Conservation (phyloP, 2,113 vertebrate genomes). For the Lates calcarifer region DNA sequence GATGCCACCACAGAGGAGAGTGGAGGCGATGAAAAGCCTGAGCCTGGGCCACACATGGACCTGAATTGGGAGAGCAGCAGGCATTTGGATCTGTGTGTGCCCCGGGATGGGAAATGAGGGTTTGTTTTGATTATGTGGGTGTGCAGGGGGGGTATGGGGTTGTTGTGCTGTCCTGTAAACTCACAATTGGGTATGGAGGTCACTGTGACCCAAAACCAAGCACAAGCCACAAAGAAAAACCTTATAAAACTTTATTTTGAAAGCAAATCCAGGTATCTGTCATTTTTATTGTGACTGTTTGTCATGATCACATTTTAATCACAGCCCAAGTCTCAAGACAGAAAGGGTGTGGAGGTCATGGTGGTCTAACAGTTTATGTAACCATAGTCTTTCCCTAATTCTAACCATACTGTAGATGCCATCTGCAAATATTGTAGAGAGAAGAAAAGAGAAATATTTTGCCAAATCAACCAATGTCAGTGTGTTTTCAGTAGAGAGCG, state of each 20-base stretch:
- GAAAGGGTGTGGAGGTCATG: too few relatives aligned
- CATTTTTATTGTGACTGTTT: neutral
- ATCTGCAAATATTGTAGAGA: too few relatives aligned
- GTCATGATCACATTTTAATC: neutral
- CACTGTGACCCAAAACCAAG: slow-evolving; percentile 16
- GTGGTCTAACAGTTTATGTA: too few relatives aligned
- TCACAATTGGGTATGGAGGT: slow-evolving; percentile 19
- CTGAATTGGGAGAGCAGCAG: slow-evolving; percentile 25
- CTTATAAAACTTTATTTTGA: neutral
- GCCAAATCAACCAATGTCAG: too few relatives aligned
- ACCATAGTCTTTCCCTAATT: too few relatives aligned
- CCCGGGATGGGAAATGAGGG: slow-evolving; percentile 20
- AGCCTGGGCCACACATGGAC: slow-evolving; percentile 43
- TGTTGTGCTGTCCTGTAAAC: slow-evolving; percentile 14
- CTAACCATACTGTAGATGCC: too few relatives aligned
- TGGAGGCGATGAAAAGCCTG: slow-evolving; percentile 51
- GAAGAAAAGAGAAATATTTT: too few relatives aligned
- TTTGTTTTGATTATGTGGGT: slow-evolving; percentile 13
- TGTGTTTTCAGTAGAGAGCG: too few relatives aligned
- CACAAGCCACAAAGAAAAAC: neutral
- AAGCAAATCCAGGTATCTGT: neutral
- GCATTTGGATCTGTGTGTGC: neutral
- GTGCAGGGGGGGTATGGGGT: slow-evolving; percentile 17
- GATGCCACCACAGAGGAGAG: slow-evolving; percentile 39
- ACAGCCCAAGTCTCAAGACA: too few relatives aligned